phyloP scores from a whole-genome alignment of 2,888 invertebrate genomes.

The Gasteruption jaculator region DNA sequence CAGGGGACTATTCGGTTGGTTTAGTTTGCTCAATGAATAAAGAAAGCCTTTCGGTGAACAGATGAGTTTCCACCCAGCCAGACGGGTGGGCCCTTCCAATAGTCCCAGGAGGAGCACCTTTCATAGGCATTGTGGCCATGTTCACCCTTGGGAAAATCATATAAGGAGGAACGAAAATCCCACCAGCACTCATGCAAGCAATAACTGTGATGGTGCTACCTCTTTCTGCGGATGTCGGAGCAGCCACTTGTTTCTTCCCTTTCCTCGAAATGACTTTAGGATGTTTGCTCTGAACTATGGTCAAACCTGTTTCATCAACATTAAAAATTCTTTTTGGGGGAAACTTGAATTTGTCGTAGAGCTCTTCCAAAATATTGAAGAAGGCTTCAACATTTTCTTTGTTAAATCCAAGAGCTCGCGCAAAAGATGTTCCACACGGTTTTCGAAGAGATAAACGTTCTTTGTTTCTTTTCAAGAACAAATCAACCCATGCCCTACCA shows the following conservation, averaged over 20 bases:
- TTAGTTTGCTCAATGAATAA: constrained; percentile 32
- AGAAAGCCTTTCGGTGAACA: constrained; percentile 38
- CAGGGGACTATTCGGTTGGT: constrained; percentile 19
- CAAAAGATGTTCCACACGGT: not conserved
- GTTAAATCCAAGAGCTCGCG: not conserved
- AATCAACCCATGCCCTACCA: too few species aligned
- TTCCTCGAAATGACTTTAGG: constrained; percentile 26
- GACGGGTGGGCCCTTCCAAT: constrained; percentile 31
- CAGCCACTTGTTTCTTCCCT: constrained; percentile 31
- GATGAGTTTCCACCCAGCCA: constrained; percentile 37
- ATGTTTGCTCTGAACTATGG: constrained; percentile 26
- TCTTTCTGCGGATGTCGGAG: constrained; percentile 28
- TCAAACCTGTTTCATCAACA: constrained; percentile 33
- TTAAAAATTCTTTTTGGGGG: constrained; percentile 34
- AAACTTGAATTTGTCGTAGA: constrained; percentile 25
- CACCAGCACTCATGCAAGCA: constrained; percentile 34
- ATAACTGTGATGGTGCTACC: constrained; percentile 33
- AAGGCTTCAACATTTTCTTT: not conserved
- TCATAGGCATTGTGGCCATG: constrained; percentile 33
- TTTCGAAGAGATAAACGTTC: not conserved
- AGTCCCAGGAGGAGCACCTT: constrained; percentile 34
- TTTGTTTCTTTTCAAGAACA: too few species aligned
- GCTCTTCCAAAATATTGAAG: not conserved
- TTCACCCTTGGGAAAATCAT: constrained; percentile 39
- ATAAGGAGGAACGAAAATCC: constrained; percentile 37